Evolutionary conservation across 1,140 invertebrate genomes (phyloP), one percentile per base, ranked within the genome.

Genomic region (Halyomorpha halys): DNA sequence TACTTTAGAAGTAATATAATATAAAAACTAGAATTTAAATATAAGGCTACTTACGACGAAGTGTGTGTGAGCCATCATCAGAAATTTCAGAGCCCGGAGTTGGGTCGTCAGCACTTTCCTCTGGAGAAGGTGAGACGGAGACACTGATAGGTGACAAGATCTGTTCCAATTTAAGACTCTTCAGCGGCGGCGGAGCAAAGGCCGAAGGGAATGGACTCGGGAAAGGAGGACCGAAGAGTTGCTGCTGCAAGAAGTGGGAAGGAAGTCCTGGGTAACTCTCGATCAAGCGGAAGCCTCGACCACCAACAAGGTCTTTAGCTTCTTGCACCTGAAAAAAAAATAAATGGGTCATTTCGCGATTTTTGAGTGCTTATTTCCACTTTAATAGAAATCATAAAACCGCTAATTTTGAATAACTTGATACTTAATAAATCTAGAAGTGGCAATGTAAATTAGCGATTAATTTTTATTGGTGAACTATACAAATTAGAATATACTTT

Each of bases 41-140:
- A 3, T 21, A 56, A 56, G 3, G 23, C 2, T 56, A 56, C 53
- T 56, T 25, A 56, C 53, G 53, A 16, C 53, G 19, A 4, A 56
- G 53, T 5, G 53, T 19, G 53, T 56, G 79, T 13, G 77, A 80
- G 14, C 78, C 80, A 16, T 79, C 71, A 60, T 81, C 80, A 18
- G 79, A 80, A 62, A 77, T 77, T 53, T 81, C 79, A 2, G 80
- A 80, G 6, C 77, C 75, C 0, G 80, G 79, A 0, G 79, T 81
- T 0, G 75, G 76, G 51, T 79, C 72, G 11, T 80, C 80, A 6
- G 76, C 73, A 25, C 78, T 78, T 45, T 71, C 69, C 25, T 69
- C 66, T 51, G 72, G 72, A 61, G 76, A 72, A 9, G 77, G 76
- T 2, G 77, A 77, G 59, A 75, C 68, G 3, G 76, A 77, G n/a